Evolutionary conservation across 2,888 invertebrate genomes (phyloP), one percentile per base, ranked within the genome.

Genomic region (Liodrosophila aerea): DNA sequence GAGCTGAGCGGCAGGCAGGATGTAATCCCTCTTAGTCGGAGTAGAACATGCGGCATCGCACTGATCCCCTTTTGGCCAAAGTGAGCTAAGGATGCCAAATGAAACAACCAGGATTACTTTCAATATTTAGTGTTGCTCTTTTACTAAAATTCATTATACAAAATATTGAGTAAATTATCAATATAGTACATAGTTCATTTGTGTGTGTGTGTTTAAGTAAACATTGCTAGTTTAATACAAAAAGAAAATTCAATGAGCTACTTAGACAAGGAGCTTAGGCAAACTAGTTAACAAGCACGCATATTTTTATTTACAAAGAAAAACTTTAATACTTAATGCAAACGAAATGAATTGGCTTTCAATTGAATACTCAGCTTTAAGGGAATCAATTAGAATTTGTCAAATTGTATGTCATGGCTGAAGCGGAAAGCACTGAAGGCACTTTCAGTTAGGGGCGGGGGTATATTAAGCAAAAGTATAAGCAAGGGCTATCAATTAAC

Each of bases 281-380:
- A 57, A 63, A 43, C 54, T 58, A 64, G 34, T 60, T 56, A 60
- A 65, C 58, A 64, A 77, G 77, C 66, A 77, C 53, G 53, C 12
- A n/a, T 9, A n/a, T 30, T 9, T 47, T 30, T 77, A 69, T 70
- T 18, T 81, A 77, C 70, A 75, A 51, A 51, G 37, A 31, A 40
- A 49, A 60, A 54, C 76, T 82, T 82, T 82, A 75, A 81, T 77
- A 66, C 83, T 76, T 76, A 76, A 62, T 71, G 65, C 50, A 39
- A 67, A 72, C n/a, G 5, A 22, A 4, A 22, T 5, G 3, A 64
- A 82, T 45, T 43, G 41, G 47, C 46, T 60, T 49, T 30, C 8
- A 43, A 58, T 39, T 58, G 43, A 61, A 56, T 61, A 57, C 45
- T 53, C 54, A 39, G 12, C 12, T 27, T 30, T 49, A 33, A 45